Base-by-base conservation (phyloP, 2,113 vertebrate genomes). In the Paradisaea rubra region DNA sequence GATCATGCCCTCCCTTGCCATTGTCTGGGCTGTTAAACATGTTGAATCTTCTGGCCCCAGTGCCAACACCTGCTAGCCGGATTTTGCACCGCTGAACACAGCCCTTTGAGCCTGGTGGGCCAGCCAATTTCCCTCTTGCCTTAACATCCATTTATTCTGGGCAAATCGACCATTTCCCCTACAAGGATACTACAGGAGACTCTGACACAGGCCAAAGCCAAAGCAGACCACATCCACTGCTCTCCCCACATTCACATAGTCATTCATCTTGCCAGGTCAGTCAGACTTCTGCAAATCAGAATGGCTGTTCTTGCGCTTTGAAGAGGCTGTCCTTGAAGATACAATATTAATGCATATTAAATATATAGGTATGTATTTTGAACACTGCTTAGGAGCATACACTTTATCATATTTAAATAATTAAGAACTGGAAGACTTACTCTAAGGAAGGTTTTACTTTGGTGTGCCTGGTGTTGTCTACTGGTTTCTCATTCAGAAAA, bases 401-500 rank as follows among this genome's bases (percentile, higher is more conserved):
- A 49, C 24, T 69, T 81, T 56, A 44, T 61, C 23, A 30, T 33
- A 77, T 63, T 85, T 70, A 91, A 92, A 44, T 59, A 81, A 45
- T 53, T 41, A 50, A 64, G 54, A 80, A 45, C n/a, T 63, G 63
- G n/a, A 77, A 83, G 49, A 68, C 7, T 35, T 44, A 52, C 24
- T 42, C 31, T 31, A 77, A 83, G 52, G 35, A 77, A 78, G 17
- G 21, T 37, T 89, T 77, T 71, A 31, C 14, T 64, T 42, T n/a
- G 12, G 11, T 37, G 5, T 44, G 21, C 15, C 47, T 80, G 8
- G 14, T 45, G 23, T 30, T 63, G 52, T 17, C 41, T 33, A 37
- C 12, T 52, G 39, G 33, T 71, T 94, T 91, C 79, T 91, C 52
- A 91, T 70, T 82, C 79, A 70, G 61, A 52, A 90, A 90, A 54